A percentile compares a stretch with the other conserved stretches of the same genome.
These are phyloP conservation scores for Hipparchia semele DNA, from an alignment of 2,888 invertebrate genomes.

Conservation along the genomic window DNA sequence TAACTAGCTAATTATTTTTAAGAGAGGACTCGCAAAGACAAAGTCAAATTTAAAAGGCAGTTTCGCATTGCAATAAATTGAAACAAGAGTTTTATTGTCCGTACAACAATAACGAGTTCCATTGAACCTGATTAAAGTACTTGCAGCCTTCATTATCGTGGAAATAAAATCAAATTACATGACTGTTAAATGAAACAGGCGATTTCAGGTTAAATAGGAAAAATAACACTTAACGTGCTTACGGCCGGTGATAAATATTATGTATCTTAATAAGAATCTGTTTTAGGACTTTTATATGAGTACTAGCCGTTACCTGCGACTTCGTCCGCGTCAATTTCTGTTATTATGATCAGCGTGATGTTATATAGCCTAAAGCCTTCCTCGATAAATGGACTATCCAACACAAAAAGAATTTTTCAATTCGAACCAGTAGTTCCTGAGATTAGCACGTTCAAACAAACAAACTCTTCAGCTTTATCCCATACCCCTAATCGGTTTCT, in stretches of 20 bases:
- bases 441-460: too few relatives aligned
- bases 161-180: slow-evolving; percentile 41
- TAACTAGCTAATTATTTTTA: neutral
- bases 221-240: slow-evolving; percentile 23
- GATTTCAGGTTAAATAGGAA: slow-evolving; percentile 29
- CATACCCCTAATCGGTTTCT: too few relatives aligned
- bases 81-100: slow-evolving; percentile 21
- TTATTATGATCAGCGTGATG: too few relatives aligned
- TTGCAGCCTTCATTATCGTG: slow-evolving; percentile 34
- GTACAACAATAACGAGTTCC: slow-evolving; percentile 25
- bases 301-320: too few relatives aligned
- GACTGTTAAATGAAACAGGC: slow-evolving; percentile 32
- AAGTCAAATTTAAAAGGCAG: neutral
- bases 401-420: too few relatives aligned
- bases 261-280: slow-evolving; percentile 30
- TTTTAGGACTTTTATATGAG: slow-evolving; percentile 1
- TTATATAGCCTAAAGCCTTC: too few relatives aligned
- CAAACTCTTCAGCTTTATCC: too few relatives aligned
- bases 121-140: slow-evolving; percentile 38
- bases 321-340: too few relatives aligned
- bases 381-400: too few relatives aligned
- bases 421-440: too few relatives aligned
- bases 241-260: slow-evolving; percentile 23
- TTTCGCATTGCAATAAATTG: slow-evolving; percentile 2
- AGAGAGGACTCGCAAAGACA: neutral